Percentiles rank a stretch among this genome's conserved stretches.
phyloP scores from a whole-genome alignment of 2,113 vertebrate species.

The Hipposideros armiger region DNA sequence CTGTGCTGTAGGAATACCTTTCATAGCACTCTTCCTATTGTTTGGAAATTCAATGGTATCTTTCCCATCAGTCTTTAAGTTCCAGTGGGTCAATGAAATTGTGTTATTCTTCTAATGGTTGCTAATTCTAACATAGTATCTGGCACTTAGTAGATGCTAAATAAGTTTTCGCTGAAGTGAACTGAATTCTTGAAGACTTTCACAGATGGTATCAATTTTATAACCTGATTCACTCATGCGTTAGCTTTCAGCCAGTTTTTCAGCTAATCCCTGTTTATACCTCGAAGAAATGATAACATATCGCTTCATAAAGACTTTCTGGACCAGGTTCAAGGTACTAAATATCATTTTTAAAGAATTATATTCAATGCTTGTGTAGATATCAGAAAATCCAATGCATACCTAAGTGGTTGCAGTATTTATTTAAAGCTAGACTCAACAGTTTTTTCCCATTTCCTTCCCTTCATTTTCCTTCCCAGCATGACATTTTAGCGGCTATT shows the following conservation, averaged over 20 bases:
- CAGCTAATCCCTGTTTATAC: slow-evolving; percentile 77
- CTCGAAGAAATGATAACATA: slow-evolving; percentile 79
- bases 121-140: slow-evolving; percentile 61
- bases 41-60: slow-evolving; percentile 16
- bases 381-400: slow-evolving; percentile 81
- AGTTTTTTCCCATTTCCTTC: slow-evolving; percentile 68
- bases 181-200: slow-evolving; percentile 75
- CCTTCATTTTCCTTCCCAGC: slow-evolving; percentile 49
- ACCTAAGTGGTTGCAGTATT: slow-evolving; percentile 72
- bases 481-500: slow-evolving; percentile 66
- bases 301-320: slow-evolving; percentile 78
- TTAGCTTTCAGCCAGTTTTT: slow-evolving; percentile 72
- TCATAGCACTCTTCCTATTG: background rate
- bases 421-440: slow-evolving; percentile 72
- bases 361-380: slow-evolving; percentile 77
- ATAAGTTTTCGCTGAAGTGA: slow-evolving; percentile 65
- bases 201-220: slow-evolving; percentile 77
- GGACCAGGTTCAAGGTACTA: slow-evolving; percentile 69
- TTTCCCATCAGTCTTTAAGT: background rate
- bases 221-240: slow-evolving; percentile 76
- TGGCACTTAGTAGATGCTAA: slow-evolving; percentile 74
- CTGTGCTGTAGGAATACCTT: background rate
- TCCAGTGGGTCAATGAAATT: slow-evolving; percentile 7
- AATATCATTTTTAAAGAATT: slow-evolving; percentile 78
- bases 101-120: slow-evolving; percentile 62